phyloP scores from a whole-genome alignment of 2,888 invertebrate genomes.

The Entomobrya proxima region DNA sequence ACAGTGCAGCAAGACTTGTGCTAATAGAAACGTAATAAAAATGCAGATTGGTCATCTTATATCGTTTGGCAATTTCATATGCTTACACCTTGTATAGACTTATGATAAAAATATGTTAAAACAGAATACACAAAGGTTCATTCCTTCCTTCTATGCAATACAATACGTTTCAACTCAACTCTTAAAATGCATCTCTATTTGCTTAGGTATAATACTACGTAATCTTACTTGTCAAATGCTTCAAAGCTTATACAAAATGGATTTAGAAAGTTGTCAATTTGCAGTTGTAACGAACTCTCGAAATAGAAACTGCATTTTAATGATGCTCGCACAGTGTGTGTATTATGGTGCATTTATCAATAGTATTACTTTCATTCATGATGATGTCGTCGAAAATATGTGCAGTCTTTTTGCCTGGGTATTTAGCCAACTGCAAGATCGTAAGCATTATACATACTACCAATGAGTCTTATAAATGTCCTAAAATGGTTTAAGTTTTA shows the following conservation, averaged over 20 bases:
- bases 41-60: too few species aligned
- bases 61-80: too few species aligned
- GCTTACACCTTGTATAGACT: constrained; percentile 3
- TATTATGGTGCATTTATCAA: not conserved
- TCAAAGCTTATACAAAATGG: constrained; percentile 57
- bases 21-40: too few species aligned
- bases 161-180: not conserved
- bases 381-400: not conserved
- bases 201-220: constrained; percentile 9
- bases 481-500: constrained; percentile 9
- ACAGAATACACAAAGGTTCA: too few species aligned
- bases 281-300: constrained; percentile 64
- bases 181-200: not conserved
- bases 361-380: not conserved
- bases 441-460: too few species aligned
- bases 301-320: constrained; percentile 68
- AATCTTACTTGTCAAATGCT: constrained; percentile 40
- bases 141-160: not conserved
- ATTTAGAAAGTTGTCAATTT: constrained; percentile 73
- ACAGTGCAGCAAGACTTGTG: too few species aligned
- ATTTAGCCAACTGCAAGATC: too few species aligned
- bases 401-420: not conserved
- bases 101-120: too few species aligned
- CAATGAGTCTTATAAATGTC: not conserved
- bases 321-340: not conserved